These are phyloP conservation scores for Lithophane leautieri DNA, from an alignment of 2,888 invertebrate genomes.

Conservation along the genomic window DNA sequence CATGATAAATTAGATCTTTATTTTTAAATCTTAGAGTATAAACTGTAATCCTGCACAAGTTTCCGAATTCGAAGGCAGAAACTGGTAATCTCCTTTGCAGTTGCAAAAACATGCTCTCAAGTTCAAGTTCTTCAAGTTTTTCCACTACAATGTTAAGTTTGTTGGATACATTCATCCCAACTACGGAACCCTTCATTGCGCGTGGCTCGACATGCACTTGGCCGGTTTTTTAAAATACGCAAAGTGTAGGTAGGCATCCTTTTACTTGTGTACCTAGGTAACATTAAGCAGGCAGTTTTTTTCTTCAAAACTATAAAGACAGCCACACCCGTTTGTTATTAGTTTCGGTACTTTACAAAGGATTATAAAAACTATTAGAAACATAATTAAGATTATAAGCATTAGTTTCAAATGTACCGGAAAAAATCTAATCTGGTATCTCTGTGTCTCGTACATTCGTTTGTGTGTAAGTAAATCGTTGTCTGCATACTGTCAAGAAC, in stretches of 20 bases:
- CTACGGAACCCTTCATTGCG: too few relatives aligned
- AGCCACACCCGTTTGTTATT: conserved; percentile 30
- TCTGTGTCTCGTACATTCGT: not conserved
- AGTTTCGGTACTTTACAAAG: conserved; percentile 23
- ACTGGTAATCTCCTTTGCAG: too few relatives aligned
- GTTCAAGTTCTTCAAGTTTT: too few relatives aligned
- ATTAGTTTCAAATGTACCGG: conserved; percentile 10
- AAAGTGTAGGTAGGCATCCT: not conserved
- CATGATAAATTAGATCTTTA: too few relatives aligned
- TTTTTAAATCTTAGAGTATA: too few relatives aligned
- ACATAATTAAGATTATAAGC: conserved; percentile 10
- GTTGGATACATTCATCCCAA: too few relatives aligned
- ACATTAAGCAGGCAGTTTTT: conserved; percentile 12
- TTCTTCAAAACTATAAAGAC: not conserved
- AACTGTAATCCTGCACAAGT: too few relatives aligned
- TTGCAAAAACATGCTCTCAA: too few relatives aligned
- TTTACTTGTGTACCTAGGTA: not conserved
- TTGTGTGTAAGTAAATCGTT: conserved; percentile 28
- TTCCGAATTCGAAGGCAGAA: too few relatives aligned
- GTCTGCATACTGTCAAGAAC: conserved; percentile 53
- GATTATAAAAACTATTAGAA: conserved; percentile 30
- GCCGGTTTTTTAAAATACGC: not conserved
- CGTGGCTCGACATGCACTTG: too few relatives aligned
- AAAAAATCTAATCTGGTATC: conserved; percentile 13
- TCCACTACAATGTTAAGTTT: too few relatives aligned